Conservation (phyloP, 2,113 vertebrate species). For the Eleginops maclovinus region DNA sequence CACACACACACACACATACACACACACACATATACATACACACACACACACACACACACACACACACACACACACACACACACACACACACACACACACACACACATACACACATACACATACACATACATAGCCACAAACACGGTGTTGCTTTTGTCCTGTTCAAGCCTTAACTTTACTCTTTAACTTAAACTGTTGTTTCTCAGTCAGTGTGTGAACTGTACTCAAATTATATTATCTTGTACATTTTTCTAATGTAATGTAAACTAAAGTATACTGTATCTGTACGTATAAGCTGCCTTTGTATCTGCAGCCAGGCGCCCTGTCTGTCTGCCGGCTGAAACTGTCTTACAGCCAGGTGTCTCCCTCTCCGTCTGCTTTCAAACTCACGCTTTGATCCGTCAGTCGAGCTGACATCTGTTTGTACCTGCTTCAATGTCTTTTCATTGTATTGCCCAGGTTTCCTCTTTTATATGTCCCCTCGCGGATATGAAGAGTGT, state of each 20-base stretch:
- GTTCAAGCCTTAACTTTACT: constrained; percentile 84
- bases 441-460: constrained; percentile 38
- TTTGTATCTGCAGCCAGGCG: constrained; percentile 65
- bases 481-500: not conserved
- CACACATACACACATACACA: constrained; percentile 15
- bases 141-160: constrained; percentile 76
- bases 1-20: constrained; percentile 33
- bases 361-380: constrained; percentile 3
- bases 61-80: constrained; percentile 38
- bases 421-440: constrained; percentile 51
- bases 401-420: constrained; percentile 44
- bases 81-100: constrained; percentile 32
- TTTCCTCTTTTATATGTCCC: constrained; percentile 38
- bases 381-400: constrained; percentile 2
- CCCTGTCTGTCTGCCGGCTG: constrained; percentile 27
- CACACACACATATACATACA: constrained; percentile 8
- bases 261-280: constrained; percentile 47
- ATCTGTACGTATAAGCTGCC: constrained; percentile 65
- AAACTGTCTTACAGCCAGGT: constrained; percentile 45
- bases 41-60: constrained; percentile 6
- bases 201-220: constrained; percentile 65
- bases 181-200: constrained; percentile 75
- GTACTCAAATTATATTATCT: constrained; percentile 66
- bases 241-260: constrained; percentile 72
- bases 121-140: constrained; percentile 5